phyloP scores from a whole-genome alignment of 2,888 invertebrate species.

The Cephus rjabovi region DNA sequence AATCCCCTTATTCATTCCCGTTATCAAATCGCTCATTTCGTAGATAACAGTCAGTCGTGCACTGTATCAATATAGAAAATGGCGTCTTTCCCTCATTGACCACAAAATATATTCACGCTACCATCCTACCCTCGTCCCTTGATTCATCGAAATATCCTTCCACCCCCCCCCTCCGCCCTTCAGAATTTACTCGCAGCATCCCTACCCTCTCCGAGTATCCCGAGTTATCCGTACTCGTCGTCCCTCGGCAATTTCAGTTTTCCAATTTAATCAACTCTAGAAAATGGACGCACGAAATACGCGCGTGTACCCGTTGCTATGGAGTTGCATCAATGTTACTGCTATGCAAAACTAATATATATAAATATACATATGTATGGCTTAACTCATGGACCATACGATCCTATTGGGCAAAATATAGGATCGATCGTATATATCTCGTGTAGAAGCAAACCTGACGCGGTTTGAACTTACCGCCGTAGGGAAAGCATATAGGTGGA shows the following conservation, averaged over 20 bases:
- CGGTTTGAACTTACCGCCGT: not conserved
- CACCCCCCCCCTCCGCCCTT: not conserved
- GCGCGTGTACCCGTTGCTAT: not conserved
- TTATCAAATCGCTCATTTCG: not conserved
- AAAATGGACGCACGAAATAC: not conserved
- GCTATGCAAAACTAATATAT: not conserved
- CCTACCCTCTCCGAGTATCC: not conserved
- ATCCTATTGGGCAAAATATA: not conserved
- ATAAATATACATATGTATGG: not conserved
- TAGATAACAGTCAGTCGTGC: not conserved
- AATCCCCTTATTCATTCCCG: not conserved
- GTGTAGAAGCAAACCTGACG: not conserved
- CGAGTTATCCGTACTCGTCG: not conserved
- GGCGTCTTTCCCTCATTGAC: not conserved
- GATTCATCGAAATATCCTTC: not conserved
- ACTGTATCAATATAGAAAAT: not conserved
- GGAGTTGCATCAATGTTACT: not conserved
- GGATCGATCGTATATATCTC: too few relatives aligned
- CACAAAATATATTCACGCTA: not conserved
- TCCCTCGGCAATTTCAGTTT: conserved; percentile 5
- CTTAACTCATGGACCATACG: not conserved
- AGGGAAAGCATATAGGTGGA: not conserved
- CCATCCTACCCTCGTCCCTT: not conserved
- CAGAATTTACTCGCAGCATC: not conserved
- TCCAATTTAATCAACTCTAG: conserved; percentile 6